Evolutionary conservation across 2,888 invertebrate species (phyloP), one percentile per base, ranked within the genome.

Genomic region (Caenorhabditis becei): DNA sequence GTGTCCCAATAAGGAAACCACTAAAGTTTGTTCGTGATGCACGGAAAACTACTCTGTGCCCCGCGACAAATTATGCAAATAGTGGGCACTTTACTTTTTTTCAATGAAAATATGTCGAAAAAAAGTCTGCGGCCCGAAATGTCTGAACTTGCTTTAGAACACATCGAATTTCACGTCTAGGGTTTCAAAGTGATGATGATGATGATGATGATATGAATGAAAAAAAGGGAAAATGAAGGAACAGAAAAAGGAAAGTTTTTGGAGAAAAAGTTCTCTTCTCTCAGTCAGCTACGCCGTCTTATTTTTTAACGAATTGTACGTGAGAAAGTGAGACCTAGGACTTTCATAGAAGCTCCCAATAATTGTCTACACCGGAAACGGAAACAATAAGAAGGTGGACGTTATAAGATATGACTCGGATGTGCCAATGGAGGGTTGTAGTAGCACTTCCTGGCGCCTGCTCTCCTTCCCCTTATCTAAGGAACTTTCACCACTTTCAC

Each of bases 81-180:
- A 59, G 74, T 58, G 74, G 74, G 74, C 74, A 74, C 74, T 74
- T 74, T 65, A 32, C 63, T 71, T 71, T 59, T 70, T 61, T 61
- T 51, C 20, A 14, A 41, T 41, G 41, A 18, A 47, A 47, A 47
- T 47, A 47, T 47, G 47, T 41, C 44, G 20, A 71, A 56, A 71
- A 72, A 72, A 41, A 16, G 54, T 62, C 32, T 24, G 56, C 47
- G 32, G 26, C 56, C 26, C 23, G 41, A 56, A n/a, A n/a, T n/a
- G n/a, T n/a, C n/a, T n/a, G n/a, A n/a, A n/a, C n/a, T n/a, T n/a
- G n/a, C n/a, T n/a, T n/a, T n/a, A n/a, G 54, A 66, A 58, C 58
- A 35, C 51, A 23, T 51, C 35, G 8, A 7, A 41, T 14, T 41
- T 7, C 41, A 41, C 41, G 41, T 41, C 49, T 26, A 59, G 59